These are phyloP conservation scores for Bombycilla garrulus DNA, from an alignment of 2,113 vertebrate species.

Conservation along the genomic window DNA sequence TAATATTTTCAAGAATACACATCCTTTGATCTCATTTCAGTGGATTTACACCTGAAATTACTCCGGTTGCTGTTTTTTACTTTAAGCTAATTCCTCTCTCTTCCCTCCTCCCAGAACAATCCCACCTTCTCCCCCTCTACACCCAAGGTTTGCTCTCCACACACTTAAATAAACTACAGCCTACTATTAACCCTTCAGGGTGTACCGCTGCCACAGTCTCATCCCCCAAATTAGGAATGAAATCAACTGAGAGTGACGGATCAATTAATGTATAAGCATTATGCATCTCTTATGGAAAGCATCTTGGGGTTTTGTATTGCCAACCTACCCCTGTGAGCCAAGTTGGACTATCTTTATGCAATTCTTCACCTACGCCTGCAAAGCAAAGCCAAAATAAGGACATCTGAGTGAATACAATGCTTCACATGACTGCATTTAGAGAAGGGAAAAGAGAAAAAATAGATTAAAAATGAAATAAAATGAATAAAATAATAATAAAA, in stretches of 20 bases:
- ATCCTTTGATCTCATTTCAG: not conserved
- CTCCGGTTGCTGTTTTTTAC: not conserved
- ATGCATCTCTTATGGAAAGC: constrained; percentile 13
- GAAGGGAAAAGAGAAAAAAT: not conserved
- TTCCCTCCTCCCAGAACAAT: not conserved
- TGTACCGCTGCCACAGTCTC: not conserved
- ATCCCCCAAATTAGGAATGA: not conserved
- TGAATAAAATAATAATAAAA: not conserved
- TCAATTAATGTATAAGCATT: constrained; percentile 43
- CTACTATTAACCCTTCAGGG: constrained; percentile 30
- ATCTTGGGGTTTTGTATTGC: constrained; percentile 18
- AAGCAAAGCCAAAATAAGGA: constrained; percentile 63
- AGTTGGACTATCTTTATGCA: constrained; percentile 50
- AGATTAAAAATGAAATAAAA: constrained; percentile 8
- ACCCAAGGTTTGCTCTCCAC: not conserved
- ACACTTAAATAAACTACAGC: constrained; percentile 40
- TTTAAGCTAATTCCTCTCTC: not conserved
- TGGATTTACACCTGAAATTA: constrained; percentile 37
- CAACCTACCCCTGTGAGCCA: constrained; percentile 19
- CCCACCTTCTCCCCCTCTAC: not conserved
- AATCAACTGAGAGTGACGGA: constrained; percentile 17
- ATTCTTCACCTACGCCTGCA: constrained; percentile 52
- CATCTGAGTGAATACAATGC: constrained; percentile 52
- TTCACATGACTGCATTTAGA: constrained; percentile 55
- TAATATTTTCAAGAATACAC: constrained; percentile 3